A percentile compares a stretch with the other conserved stretches of the same genome.
Evolutionary conservation across 2,888 invertebrate genomes (phyloP).

Genomic region (Phyllotreta cruciferae): DNA sequence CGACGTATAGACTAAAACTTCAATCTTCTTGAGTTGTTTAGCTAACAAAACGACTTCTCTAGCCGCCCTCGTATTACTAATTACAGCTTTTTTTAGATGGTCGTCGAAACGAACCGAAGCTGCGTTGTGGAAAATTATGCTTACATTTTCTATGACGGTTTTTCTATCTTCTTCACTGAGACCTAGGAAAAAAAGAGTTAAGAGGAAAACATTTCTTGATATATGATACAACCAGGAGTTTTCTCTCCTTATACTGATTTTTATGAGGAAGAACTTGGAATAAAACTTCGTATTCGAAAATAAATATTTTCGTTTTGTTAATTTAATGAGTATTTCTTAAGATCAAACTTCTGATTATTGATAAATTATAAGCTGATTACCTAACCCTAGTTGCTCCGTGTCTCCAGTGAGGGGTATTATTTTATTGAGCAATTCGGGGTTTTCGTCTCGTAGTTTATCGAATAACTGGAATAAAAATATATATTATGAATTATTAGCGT

Average conservation of each 20-base stretch:
- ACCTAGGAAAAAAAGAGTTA: conserved; percentile 20
- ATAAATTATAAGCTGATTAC: conserved; percentile 50
- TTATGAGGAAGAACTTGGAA: too few species aligned
- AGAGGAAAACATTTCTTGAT: too few species aligned
- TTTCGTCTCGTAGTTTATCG: conserved; percentile 67
- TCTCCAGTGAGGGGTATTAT: conserved; percentile 77
- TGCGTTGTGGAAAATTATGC: conserved; percentile 78
- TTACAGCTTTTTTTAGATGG: conserved; percentile 68
- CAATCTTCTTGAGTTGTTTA: conserved; percentile 61
- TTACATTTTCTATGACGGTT: conserved; percentile 66
- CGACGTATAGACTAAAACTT: conserved; percentile 77
- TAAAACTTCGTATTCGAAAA: too few species aligned
- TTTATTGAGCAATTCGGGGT: conserved; percentile 68
- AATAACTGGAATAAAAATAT: conserved; percentile 65
- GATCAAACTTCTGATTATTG: background rate
- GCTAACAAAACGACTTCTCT: conserved; percentile 70
- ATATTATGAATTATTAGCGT: too few species aligned
- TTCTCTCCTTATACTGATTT: too few species aligned
- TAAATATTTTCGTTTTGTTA: too few species aligned
- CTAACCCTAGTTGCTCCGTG: conserved; percentile 74
- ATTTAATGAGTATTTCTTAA: too few species aligned
- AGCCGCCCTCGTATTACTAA: conserved; percentile 72
- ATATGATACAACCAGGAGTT: too few species aligned
- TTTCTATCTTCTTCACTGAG: conserved; percentile 61
- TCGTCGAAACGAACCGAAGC: conserved; percentile 88